Evolutionary conservation across 2,888 invertebrate species (phyloP).

Genomic region (Linnaemya vulpina): DNA sequence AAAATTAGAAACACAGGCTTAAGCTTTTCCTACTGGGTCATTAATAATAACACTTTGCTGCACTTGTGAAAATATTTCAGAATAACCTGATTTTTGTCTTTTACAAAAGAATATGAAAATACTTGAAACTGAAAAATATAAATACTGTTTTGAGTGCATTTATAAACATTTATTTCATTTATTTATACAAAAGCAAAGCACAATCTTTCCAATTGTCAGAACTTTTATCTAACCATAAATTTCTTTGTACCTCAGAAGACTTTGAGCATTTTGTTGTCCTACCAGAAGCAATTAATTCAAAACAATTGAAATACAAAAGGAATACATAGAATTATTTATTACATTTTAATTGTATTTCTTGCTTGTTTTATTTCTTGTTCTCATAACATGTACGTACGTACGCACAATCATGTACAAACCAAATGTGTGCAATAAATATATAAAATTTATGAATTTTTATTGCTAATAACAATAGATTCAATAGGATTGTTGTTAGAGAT

Average conservation of each 20-base stretch:
- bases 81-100: too few relatives aligned
- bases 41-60: too few relatives aligned
- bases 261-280: conserved; percentile 33
- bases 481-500: conserved; percentile 55
- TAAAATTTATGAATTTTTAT: conserved; percentile 72
- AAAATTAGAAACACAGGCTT: too few relatives aligned
- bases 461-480: conserved; percentile 64
- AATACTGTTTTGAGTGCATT: neutral
- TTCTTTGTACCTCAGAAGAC: neutral
- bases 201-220: conserved; percentile 15
- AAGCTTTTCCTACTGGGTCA: too few relatives aligned
- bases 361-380: conserved; percentile 1
- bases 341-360: conserved; percentile 55
- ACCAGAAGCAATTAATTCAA: conserved; percentile 54
- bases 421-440: conserved; percentile 50
- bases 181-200: neutral
- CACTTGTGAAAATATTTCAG: too few relatives aligned
- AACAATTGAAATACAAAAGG: conserved; percentile 44
- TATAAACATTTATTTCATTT: neutral
- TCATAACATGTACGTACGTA: conserved; percentile 5
- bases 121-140: neutral
- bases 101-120: neutral
- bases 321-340: conserved; percentile 55
- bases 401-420: conserved; percentile 34
- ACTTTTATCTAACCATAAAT: conserved; percentile 42